A percentile compares a stretch with the other conserved stretches of the same genome.
phyloP scores from a whole-genome alignment of 2,113 vertebrate genomes.

The Hippocampus barbouri region DNA sequence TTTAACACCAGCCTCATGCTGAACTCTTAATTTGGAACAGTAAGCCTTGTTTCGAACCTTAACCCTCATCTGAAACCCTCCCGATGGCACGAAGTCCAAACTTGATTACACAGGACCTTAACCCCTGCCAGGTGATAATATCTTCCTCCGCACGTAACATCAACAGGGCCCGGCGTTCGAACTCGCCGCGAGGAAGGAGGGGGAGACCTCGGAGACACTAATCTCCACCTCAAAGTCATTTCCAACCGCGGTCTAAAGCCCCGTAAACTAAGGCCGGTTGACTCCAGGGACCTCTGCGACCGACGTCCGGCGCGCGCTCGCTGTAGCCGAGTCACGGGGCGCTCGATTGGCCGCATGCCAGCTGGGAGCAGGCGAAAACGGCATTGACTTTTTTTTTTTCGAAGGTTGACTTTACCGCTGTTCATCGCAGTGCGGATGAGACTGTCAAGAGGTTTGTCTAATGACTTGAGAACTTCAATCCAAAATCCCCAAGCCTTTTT shows the following conservation, averaged over 20 bases:
- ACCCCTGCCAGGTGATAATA: constrained; percentile 21
- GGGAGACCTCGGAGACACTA: constrained; percentile 53
- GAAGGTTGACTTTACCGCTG: constrained; percentile 27
- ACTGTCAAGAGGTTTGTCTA: constrained; percentile 15
- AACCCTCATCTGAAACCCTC: background rate
- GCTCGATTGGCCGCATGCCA: background rate
- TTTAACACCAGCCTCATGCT: too few species aligned
- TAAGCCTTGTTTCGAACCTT: too few species aligned
- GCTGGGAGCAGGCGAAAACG: constrained; percentile 36
- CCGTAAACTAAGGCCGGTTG: constrained; percentile 34
- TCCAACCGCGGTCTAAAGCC: constrained; percentile 61
- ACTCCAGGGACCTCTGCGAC: constrained; percentile 23
- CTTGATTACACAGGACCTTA: background rate
- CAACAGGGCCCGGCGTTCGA: constrained; percentile 41
- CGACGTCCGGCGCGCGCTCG: constrained; percentile 40
- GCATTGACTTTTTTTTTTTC: constrained; percentile 18
- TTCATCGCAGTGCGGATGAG: constrained; percentile 22
- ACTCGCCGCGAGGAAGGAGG: constrained; percentile 37
- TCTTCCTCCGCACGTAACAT: constrained; percentile 35
- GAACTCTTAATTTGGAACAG: too few species aligned
- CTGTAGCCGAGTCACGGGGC: constrained; percentile 55
- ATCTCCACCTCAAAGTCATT: constrained; percentile 58
- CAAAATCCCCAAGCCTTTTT: background rate
- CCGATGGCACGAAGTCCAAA: background rate
- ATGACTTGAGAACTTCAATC: constrained; percentile 13